Evolutionary conservation across 2,888 invertebrate species (phyloP).

Genomic region (Leucophenga maculata): DNA sequence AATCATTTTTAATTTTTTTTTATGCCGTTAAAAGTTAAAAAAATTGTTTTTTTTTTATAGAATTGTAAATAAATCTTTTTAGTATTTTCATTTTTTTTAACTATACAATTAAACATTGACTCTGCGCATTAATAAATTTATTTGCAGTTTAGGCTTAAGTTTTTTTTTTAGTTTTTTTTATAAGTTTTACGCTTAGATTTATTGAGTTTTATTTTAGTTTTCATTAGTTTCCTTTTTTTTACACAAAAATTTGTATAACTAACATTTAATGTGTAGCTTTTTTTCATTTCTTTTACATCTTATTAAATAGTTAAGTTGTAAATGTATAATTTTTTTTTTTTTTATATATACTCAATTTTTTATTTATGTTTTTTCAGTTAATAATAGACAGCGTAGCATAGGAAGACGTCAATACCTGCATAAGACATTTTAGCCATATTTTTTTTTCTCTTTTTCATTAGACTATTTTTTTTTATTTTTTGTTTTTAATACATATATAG

Average conservation of each 20-base stretch:
- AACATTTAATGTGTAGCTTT: constrained; percentile 10
- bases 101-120: not conserved
- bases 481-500: constrained; percentile 22
- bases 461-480: constrained; percentile 32
- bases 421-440: constrained; percentile 73
- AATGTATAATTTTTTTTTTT: constrained; percentile 33
- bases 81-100: not conserved
- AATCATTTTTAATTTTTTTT: too few relatives aligned
- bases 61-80: not conserved
- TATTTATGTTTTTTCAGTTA: constrained; percentile 60
- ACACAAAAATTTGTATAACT: not conserved
- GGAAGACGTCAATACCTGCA: constrained; percentile 74
- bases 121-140: not conserved
- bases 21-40: too few relatives aligned
- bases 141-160: not conserved
- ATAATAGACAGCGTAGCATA: constrained; percentile 74
- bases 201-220: not conserved
- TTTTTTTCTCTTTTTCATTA: constrained; percentile 42
- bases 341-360: not conserved
- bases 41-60: too few relatives aligned
- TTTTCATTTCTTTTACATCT: constrained; percentile 21
- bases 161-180: not conserved
- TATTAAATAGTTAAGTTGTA: constrained; percentile 33
- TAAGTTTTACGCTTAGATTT: not conserved
- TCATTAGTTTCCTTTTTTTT: not conserved